A percentile compares a stretch with the other conserved stretches of the same genome.
phyloP scores from a whole-genome alignment of 2,888 invertebrate genomes.

The Nineta flava region DNA sequence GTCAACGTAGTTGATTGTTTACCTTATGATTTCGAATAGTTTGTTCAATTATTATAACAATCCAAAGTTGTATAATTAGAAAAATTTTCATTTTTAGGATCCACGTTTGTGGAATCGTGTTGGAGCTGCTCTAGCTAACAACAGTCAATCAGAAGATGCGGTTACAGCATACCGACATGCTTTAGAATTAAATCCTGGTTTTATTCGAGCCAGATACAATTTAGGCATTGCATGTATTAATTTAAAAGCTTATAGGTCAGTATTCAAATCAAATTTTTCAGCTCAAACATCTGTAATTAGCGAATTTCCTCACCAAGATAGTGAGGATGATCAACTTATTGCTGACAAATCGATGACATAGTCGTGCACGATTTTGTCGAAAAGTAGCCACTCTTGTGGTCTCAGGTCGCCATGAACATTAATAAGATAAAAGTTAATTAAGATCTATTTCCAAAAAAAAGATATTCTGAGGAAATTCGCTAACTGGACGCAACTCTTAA shows the following conservation, averaged over 20 bases:
- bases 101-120: slow-evolving; percentile 92
- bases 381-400: too few species aligned
- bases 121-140: slow-evolving; percentile 94
- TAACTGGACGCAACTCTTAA: neutral
- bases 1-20: neutral
- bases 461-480: too few species aligned
- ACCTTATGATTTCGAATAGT: too few species aligned
- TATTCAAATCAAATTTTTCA: too few species aligned
- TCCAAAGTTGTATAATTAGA: too few species aligned
- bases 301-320: neutral
- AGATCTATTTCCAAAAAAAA: too few species aligned
- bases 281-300: too few species aligned
- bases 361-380: neutral
- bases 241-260: slow-evolving; percentile 59
- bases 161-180: slow-evolving; percentile 91
- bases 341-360: neutral
- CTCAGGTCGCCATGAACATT: too few species aligned
- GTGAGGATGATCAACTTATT: too few species aligned
- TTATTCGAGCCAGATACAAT: slow-evolving; percentile 92
- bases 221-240: slow-evolving; percentile 97
- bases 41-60: neutral
- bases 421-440: too few species aligned
- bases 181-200: slow-evolving; percentile 82
- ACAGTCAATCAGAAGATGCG: slow-evolving; percentile 87
- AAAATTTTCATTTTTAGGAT: slow-evolving; percentile 43